Conservation (phyloP, 2,888 invertebrate genomes). For the Pecten maximus region DNA sequence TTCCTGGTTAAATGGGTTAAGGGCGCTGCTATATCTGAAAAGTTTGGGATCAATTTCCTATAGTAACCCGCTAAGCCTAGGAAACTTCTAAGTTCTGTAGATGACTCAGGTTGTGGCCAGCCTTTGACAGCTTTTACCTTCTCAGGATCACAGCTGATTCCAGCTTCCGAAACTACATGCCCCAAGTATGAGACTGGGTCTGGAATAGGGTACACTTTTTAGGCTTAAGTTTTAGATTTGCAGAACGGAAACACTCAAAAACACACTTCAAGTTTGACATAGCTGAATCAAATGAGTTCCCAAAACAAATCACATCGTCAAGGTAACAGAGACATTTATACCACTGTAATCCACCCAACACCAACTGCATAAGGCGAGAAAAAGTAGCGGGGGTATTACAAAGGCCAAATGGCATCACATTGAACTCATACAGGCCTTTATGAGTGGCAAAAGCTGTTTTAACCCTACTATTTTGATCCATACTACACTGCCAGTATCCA, state of each 20-base stretch:
- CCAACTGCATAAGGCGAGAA: constrained; percentile 39
- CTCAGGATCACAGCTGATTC: too few species aligned
- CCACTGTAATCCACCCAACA: constrained; percentile 27
- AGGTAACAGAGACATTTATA: constrained; percentile 36
- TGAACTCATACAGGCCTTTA: neutral
- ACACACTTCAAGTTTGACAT: constrained; percentile 1
- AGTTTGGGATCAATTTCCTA: too few species aligned
- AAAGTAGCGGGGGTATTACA: constrained; percentile 29
- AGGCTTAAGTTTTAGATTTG: constrained; percentile 37
- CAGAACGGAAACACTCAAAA: constrained; percentile 1
- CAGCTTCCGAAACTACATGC: neutral
- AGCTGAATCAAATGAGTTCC: constrained; percentile 17
- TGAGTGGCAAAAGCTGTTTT: neutral
- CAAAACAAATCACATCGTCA: constrained; percentile 35
- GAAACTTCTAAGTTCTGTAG: too few species aligned
- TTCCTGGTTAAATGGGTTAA: too few species aligned
- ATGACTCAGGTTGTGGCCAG: too few species aligned
- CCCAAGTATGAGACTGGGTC: neutral
- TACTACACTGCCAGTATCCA: constrained; percentile 42
- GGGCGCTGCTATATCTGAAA: too few species aligned
- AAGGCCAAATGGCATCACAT: too few species aligned
- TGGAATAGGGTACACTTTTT: constrained; percentile 37
- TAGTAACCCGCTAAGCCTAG: too few species aligned
- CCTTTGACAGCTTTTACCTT: too few species aligned
- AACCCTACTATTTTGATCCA: constrained; percentile 21